Base-by-base conservation (phyloP, 1,140 invertebrate species). In the Pseudomyrmex dendroicus region DNA sequence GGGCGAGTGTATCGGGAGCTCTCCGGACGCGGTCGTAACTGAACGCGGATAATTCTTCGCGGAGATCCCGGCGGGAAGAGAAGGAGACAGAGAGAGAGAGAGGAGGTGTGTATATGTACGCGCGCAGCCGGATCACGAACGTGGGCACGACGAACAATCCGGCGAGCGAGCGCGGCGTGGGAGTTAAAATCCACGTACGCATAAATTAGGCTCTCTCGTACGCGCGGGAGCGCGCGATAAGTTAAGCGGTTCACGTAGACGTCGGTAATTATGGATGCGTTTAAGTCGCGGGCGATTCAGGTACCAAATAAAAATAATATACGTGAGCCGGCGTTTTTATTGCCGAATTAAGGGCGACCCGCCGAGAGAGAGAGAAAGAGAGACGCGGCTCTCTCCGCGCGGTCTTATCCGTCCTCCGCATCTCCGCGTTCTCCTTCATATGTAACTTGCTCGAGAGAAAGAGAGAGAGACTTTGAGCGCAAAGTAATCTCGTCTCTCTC, bases 221-320 rank as follows among this genome's bases (percentile, higher is more conserved):
- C 84, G 83, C 90, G 87, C 78, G 63, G 46, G 76, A 89, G 86
- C 86, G 84, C 73, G 88, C 87, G 90, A 93, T 93, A 92, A 93
- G 90, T 93, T 93, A 93, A 93, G 90, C 93, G 85, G 86, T 94
- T 93, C 93, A 94, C 93, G 93, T 94, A 94, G 86, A 89, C 86
- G 84, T 86, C 88, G 92, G 91, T 94, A 94, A 94, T 94, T 94
- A 93, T 94, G 93, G 92, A 94, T 94, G 93, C 93, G 92, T 94
- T 94, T 94, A 94, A 94, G 92, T 89, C 90, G 90, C 92, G 89
- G 35, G 91, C 90, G 92, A 92, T 94, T 92, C 92, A 89, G 93
- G 92, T 93, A 94, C 92, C 92, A 91, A 92, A 94, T 93, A 93
- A 94, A 94, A 94, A 94, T 93, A 94, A 93, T 93, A 93, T 94